Base-by-base conservation (phyloP, 1,140 invertebrate genomes). In the Penaeus chinensis region DNA sequence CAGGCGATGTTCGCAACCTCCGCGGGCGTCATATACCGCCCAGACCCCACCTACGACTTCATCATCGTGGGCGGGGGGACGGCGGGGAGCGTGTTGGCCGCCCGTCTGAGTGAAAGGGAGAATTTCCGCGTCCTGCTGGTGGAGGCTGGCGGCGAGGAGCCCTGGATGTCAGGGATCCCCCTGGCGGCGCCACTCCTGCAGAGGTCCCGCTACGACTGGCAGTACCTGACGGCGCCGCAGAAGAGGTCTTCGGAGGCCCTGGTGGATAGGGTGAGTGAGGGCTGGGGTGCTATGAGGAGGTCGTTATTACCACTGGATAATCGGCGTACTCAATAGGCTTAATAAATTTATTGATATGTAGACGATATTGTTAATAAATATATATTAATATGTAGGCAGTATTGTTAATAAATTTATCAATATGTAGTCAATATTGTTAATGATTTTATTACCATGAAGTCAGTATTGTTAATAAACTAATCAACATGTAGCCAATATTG, bases 211-310 rank as follows among this genome's bases (percentile, higher is more conserved):
- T 90, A 88, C 54, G 97, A 98, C 92, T 99, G 97, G 96, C 93
- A 94, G 19, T 98, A 96, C 91, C 93, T 94, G 77, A 98, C 97
- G 2, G 96, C 97, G 91, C 96, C 96, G 0, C 97, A 98, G 92
- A 94, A 95, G 13, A 94, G 95, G 47, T 96, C 97, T 2, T 97
- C 97, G 91, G 93, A 97, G 24, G 95, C 94, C 2, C 95, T 96
- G 85, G 94, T 94, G 13, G 95, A 95, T 54, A 84, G 87, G 74
- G 87, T 84, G 47, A 86, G 47, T 60, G 0, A 8, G n/a, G 62
- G 32, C 5, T 71, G 32, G 32, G 32, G 69, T 18, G 11, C 13
- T 47, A 37, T 79, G 2, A 42, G 4, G 37, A 8, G 4, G 37
- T 42, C 37, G 37, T 42, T 42, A 0, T 4, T 42, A 42, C 7